phyloP scores from a whole-genome alignment of 1,140 invertebrate genomes.

The Brachionus koreanus region DNA sequence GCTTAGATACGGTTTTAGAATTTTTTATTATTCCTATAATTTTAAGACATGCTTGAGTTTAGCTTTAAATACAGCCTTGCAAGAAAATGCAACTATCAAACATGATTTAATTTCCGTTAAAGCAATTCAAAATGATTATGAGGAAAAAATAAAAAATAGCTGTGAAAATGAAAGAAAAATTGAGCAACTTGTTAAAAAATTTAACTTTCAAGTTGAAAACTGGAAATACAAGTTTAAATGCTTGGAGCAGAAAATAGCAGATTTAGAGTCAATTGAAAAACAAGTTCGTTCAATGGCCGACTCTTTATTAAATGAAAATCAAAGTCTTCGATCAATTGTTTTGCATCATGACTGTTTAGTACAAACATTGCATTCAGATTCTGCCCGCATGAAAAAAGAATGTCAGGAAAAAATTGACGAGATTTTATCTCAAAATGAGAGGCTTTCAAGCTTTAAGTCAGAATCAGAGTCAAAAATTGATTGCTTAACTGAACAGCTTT shows the following conservation, averaged over 20 bases:
- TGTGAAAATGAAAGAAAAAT: neutral
- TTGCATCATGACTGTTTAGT: neutral
- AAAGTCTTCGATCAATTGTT: neutral
- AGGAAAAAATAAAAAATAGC: neutral
- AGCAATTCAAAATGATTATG: neutral
- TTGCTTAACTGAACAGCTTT: neutral
- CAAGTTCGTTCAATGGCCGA: neutral
- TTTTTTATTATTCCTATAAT: neutral
- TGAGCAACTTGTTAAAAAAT: neutral
- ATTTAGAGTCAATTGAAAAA: neutral
- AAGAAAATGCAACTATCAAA: neutral
- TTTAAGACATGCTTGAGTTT: neutral
- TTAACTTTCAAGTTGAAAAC: neutral
- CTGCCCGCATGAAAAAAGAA: neutral
- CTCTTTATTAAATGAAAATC: neutral
- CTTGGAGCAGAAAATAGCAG: neutral
- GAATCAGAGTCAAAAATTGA: neutral
- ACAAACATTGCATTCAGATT: neutral
- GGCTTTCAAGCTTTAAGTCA: neutral
- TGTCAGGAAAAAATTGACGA: neutral
- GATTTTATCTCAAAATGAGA: neutral
- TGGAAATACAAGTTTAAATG: constrained; percentile 7
- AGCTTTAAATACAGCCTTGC: neutral
- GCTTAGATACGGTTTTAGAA: neutral
- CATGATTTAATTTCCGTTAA: neutral